Conservation (phyloP, 2,888 invertebrate species). For the Drosophila prostipennis region DNA sequence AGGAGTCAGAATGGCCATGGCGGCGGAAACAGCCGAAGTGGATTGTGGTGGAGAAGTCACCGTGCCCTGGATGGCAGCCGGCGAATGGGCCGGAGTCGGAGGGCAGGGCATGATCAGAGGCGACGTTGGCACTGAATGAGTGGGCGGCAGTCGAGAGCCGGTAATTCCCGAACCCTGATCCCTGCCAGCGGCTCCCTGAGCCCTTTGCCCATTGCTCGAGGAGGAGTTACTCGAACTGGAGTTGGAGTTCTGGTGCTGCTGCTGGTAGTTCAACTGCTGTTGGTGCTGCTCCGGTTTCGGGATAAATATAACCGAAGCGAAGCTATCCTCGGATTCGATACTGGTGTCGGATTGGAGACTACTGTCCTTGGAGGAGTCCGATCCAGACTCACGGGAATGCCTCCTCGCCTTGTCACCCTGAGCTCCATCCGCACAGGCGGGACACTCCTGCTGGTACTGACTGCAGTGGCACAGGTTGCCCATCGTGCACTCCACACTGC, state of each 20-base stretch:
- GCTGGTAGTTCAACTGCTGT: conserved; percentile 81
- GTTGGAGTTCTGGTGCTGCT: conserved; percentile 81
- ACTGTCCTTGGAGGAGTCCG: conserved; percentile 94
- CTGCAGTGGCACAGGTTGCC: conserved; percentile 75
- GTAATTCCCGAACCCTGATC: conserved; percentile 3
- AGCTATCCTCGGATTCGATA: conserved; percentile 96
- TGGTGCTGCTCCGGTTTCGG: conserved; percentile 89
- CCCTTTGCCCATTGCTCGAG: conserved; percentile 78
- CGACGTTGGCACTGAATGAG: conserved; percentile 89
- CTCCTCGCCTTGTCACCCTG: conserved; percentile 87
- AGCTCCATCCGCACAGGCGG: conserved; percentile 65
- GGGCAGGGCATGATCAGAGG: conserved; percentile 85
- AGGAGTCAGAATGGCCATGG: conserved; percentile 82
- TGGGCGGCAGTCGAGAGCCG: conserved; percentile 51
- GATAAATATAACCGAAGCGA: conserved; percentile 96
- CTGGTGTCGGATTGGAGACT: conserved; percentile 97
- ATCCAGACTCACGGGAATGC: conserved; percentile 93
- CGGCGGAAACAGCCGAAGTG: conserved; percentile 81
- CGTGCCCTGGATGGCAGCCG: conserved; percentile 80
- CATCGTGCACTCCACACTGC: conserved; percentile 81
- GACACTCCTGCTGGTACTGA: conserved; percentile 75
- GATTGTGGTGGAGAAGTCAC: conserved; percentile 82
- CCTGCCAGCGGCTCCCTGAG: conserved; percentile 34
- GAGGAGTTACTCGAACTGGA: conserved; percentile 83
- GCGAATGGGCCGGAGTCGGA: conserved; percentile 84